Evolutionary conservation across 2,888 invertebrate genomes (phyloP).

Genomic region (Geophilus truncorum): DNA sequence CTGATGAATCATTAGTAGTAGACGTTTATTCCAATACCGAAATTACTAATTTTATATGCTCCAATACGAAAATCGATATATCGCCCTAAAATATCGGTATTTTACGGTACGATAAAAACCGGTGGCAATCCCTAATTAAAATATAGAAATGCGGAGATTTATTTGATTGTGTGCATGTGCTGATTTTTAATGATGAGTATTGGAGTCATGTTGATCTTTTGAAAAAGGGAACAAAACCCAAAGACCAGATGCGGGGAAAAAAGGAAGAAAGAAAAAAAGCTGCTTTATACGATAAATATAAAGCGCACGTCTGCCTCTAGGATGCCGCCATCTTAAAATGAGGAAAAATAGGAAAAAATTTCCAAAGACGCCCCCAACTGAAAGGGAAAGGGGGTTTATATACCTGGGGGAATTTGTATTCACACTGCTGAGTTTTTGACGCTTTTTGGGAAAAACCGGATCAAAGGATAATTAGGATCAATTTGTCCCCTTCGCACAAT

Average conservation of each 20-base stretch:
- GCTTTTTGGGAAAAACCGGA: slow-evolving; percentile 18
- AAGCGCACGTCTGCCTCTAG: background rate
- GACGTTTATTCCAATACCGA: too few relatives aligned
- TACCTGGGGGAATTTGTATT: background rate
- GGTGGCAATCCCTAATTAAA: too few relatives aligned
- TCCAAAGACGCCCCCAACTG: background rate
- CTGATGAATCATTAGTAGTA: too few relatives aligned
- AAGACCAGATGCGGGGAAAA: background rate
- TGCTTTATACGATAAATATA: slow-evolving; percentile 1
- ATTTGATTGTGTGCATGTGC: background rate
- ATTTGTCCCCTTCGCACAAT: slow-evolving; percentile 6
- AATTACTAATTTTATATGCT: too few relatives aligned
- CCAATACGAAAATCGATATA: background rate
- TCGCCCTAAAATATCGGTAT: too few relatives aligned
- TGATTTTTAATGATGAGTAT: slow-evolving; percentile 25
- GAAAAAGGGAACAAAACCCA: slow-evolving; percentile 16
- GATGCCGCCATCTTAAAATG: slow-evolving; percentile 3
- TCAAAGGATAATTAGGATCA: slow-evolving; percentile 10
- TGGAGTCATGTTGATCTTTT: slow-evolving; percentile 24
- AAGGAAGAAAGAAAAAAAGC: background rate
- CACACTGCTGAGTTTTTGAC: slow-evolving; percentile 8
- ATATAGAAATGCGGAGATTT: background rate
- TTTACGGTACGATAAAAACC: too few relatives aligned
- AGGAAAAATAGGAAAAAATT: background rate
- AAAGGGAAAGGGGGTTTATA: background rate